Evolutionary conservation across 2,888 invertebrate species (phyloP).

Genomic region (Deroplatys truncata): DNA sequence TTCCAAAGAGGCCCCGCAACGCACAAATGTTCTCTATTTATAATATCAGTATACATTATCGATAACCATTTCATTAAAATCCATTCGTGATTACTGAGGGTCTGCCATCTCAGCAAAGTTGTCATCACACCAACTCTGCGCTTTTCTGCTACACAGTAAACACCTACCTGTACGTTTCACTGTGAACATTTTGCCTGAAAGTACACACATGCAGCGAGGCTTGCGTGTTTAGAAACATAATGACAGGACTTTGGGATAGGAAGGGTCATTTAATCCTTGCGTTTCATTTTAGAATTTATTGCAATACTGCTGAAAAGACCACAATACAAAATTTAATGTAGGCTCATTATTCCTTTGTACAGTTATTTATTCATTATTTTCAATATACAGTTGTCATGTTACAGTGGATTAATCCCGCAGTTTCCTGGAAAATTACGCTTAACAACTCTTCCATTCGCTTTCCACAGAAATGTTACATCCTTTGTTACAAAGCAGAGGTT

Average conservation of each 20-base stretch:
- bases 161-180: too few relatives aligned
- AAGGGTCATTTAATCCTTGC: background rate
- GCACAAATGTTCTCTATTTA: too few relatives aligned
- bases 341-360: background rate
- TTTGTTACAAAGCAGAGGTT: background rate
- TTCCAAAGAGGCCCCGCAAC: too few relatives aligned
- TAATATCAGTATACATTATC: too few relatives aligned
- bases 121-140: too few relatives aligned
- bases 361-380: background rate
- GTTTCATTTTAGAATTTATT: background rate
- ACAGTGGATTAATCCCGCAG: background rate
- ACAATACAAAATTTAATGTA: background rate
- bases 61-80: too few relatives aligned
- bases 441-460: background rate
- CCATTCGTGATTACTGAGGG: too few relatives aligned
- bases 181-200: too few relatives aligned
- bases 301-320: background rate
- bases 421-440: background rate
- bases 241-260: background rate
- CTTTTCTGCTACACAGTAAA: too few relatives aligned
- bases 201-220: too few relatives aligned
- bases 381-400: background rate
- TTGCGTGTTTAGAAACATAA: background rate
- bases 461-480: background rate
- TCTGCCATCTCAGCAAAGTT: too few relatives aligned